phyloP scores from a whole-genome alignment of 2,113 vertebrate species.

The Pelodiscus sinensis region DNA sequence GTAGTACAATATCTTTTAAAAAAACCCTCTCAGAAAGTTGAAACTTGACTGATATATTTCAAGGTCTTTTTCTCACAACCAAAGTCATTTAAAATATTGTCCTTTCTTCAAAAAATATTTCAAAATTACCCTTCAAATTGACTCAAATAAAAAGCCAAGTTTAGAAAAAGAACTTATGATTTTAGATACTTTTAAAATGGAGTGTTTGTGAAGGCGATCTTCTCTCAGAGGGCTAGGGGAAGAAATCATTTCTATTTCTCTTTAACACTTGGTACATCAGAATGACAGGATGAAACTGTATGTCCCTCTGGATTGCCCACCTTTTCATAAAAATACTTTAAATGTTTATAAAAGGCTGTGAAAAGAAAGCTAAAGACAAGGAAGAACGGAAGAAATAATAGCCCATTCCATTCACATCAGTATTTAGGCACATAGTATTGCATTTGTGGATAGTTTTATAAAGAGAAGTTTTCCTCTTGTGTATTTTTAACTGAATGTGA shows the following conservation, averaged over 20 bases:
- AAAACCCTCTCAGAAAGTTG: neutral
- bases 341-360: neutral
- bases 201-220: neutral
- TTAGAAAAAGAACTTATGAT: neutral
- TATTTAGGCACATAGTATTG: neutral
- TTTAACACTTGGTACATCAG: neutral
- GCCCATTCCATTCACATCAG: rapidly evolving
- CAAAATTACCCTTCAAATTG: neutral
- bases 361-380: neutral
- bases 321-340: neutral
- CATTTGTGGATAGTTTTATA: neutral
- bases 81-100: neutral
- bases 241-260: neutral
- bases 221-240: neutral
- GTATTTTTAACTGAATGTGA: neutral
- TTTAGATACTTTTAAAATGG: neutral
- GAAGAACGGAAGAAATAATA: neutral
- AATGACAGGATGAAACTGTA: neutral
- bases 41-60: neutral
- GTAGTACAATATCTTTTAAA: neutral
- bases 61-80: neutral
- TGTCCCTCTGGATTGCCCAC: rapidly evolving
- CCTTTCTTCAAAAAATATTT: neutral
- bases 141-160: neutral
- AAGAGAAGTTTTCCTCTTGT: neutral